A percentile compares a stretch with the other conserved stretches of the same genome.
phyloP scores from a whole-genome alignment of 2,888 invertebrate genomes.

The Acronicta aceris region DNA sequence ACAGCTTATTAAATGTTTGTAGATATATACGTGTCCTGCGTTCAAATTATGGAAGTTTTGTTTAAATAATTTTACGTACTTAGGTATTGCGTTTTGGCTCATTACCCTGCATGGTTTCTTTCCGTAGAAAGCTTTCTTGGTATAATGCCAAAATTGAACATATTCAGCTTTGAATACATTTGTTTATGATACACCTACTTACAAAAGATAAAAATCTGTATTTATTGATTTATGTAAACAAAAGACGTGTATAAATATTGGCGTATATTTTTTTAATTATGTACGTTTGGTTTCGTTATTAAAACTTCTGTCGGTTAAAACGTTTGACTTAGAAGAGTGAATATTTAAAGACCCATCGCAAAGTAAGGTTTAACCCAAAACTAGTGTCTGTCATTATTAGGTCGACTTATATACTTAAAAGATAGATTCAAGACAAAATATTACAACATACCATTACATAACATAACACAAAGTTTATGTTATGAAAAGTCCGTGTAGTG shows the following conservation, averaged over 20 bases:
- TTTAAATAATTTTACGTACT: constrained; percentile 62
- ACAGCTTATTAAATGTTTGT: constrained; percentile 47
- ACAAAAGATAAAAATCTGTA: constrained; percentile 12
- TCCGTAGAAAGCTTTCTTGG: constrained; percentile 75
- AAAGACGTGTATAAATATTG: constrained; percentile 1
- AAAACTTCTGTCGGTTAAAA: too few relatives aligned
- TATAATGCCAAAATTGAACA: constrained; percentile 68
- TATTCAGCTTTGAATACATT: constrained; percentile 60
- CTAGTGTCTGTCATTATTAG: too few relatives aligned
- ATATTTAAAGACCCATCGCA: too few relatives aligned
- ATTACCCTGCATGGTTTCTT: constrained; percentile 69
- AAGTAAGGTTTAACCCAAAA: too few relatives aligned
- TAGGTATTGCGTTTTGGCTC: constrained; percentile 66
- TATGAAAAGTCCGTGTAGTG: too few relatives aligned
- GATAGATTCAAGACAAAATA: too few relatives aligned
- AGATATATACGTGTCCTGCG: constrained; percentile 49
- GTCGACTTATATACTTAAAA: too few relatives aligned
- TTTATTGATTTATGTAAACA: constrained; percentile 6
- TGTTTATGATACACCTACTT: constrained; percentile 40
- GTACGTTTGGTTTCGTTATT: too few relatives aligned
- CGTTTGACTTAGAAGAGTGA: too few relatives aligned
- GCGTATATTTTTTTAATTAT: too few relatives aligned
- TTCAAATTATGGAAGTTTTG: constrained; percentile 22
- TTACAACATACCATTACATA: too few relatives aligned
- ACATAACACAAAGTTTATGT: too few relatives aligned